Evolutionary conservation across 1,140 invertebrate genomes (phyloP).

Genomic region (Eueides isabella): DNA sequence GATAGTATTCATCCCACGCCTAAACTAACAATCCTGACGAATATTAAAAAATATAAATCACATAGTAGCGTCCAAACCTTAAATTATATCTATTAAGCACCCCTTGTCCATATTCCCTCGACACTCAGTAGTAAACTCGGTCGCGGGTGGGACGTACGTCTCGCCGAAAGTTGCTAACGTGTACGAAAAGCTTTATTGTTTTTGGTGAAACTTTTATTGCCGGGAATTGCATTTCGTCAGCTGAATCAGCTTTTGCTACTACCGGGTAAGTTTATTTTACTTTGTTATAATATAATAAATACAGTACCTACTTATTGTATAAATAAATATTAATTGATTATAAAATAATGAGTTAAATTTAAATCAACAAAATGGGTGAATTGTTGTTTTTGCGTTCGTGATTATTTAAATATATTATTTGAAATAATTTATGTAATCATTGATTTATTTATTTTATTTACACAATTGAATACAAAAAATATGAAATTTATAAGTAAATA

Average conservation of each 20-base stretch:
- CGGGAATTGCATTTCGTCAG: neutral
- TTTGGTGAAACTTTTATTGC: conserved; percentile 22
- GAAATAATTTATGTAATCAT: too few species aligned
- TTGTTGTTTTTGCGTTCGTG: too few species aligned
- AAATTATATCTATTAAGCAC: conserved; percentile 21
- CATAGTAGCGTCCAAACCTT: neutral
- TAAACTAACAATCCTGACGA: too few species aligned
- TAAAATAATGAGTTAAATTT: too few species aligned
- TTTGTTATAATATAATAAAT: too few species aligned
- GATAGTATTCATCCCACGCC: neutral
- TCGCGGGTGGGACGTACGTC: conserved; percentile 37
- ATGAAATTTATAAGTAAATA: too few species aligned
- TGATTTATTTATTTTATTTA: too few species aligned
- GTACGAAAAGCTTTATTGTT: conserved; percentile 23
- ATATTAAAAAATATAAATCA: neutral
- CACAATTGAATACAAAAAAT: too few species aligned
- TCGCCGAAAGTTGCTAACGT: conserved; percentile 34
- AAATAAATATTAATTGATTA: too few species aligned
- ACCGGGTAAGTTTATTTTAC: neutral
- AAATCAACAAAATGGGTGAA: too few species aligned
- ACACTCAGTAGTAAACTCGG: conserved; percentile 42
- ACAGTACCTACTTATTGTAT: too few species aligned
- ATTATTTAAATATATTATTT: too few species aligned
- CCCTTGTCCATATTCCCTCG: conserved; percentile 42
- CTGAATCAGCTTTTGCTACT: neutral